Evolutionary conservation across 2,113 vertebrate genomes (phyloP), one percentile per base, ranked within the genome.

Genomic region (Urocolius indicus): DNA sequence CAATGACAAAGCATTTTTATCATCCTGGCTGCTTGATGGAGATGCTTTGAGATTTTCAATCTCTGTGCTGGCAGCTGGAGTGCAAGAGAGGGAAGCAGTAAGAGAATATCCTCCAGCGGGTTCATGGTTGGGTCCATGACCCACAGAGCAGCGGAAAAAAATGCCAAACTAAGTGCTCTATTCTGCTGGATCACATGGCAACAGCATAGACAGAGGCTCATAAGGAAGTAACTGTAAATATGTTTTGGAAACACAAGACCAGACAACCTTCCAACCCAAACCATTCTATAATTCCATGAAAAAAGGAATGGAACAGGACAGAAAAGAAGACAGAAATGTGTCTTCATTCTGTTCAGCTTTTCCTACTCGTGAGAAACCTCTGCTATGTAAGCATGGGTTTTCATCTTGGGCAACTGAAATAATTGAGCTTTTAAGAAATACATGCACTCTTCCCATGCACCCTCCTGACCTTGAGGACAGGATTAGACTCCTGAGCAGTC

Each of bases 81-180:
- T 30, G 36, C 1, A 3, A 75, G 45, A 46, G 29, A 78, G 0
- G 19, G 48, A 7, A 58, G 3, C 1, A 2, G 6, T 49, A 36
- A 69, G 36, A 63, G 19, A 94, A 74, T 19, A n/a, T 57, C 38
- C 38, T 81, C 1, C 0, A 3, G 3, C 38, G 57, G 9, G 45
- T 45, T 55, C 27, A 3, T 71, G 55, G 16, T 2, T 66, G 55
- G 30, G 66, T 41, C 45, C 36, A 27, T 0, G 2, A 58, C 30
- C 7, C 30, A 13, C 43, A 18, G 19, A 46, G 30, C 0, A 4
- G 15, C 48, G 62, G 32, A 69, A 85, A 13, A 66, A 46, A 73
- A 65, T 13, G n/a, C 23, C 26, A 84, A 82, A 29, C 34, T 49
- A 78, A 45, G 13, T 3, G 3, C 74, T 85, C 29, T 81, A 30